Percentiles rank a stretch among this genome's conserved stretches.
Evolutionary conservation across 2,888 invertebrate species (phyloP).

Genomic region (Griposia aprilina): DNA sequence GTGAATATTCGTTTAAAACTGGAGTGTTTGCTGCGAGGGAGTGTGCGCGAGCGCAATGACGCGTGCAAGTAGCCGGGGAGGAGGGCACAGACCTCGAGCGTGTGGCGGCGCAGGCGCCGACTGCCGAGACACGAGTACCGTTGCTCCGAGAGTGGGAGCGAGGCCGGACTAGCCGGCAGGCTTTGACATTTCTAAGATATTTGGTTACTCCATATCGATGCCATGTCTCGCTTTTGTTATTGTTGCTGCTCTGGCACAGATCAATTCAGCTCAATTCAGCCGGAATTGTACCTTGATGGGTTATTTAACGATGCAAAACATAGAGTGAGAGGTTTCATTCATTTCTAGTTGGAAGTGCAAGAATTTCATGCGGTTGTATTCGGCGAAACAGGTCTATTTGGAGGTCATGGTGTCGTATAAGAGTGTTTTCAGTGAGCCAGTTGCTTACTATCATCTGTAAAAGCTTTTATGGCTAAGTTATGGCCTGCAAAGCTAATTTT

Average conservation of each 20-base stretch:
- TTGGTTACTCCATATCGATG: constrained; percentile 80
- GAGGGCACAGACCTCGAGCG: constrained; percentile 87
- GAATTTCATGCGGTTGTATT: constrained; percentile 31
- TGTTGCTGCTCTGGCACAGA: constrained; percentile 65
- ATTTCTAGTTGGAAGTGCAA: constrained; percentile 28
- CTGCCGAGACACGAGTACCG: constrained; percentile 83
- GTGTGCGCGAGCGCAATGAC: constrained; percentile 76
- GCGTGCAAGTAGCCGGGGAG: constrained; percentile 73
- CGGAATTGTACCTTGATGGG: constrained; percentile 62
- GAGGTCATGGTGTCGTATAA: constrained; percentile 38
- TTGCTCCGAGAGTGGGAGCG: constrained; percentile 86
- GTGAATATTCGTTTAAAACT: constrained; percentile 60
- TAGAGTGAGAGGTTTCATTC: constrained; percentile 58
- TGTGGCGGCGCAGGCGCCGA: constrained; percentile 80
- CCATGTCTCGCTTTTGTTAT: constrained; percentile 80
- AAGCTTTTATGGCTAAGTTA: constrained; percentile 1
- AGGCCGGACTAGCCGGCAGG: constrained; percentile 79
- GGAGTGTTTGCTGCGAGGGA: constrained; percentile 46
- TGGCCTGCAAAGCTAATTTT: constrained; percentile 4
- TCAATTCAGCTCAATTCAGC: constrained; percentile 38
- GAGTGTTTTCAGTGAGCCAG: constrained; percentile 9
- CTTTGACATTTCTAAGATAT: constrained; percentile 88
- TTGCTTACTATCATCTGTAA: background rate
- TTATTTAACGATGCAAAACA: constrained; percentile 44
- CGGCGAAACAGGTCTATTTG: constrained; percentile 10